Percentiles rank a stretch among this genome's conserved stretches.
phyloP scores from a whole-genome alignment of 2,888 invertebrate genomes.

The Eilema sororculum region DNA sequence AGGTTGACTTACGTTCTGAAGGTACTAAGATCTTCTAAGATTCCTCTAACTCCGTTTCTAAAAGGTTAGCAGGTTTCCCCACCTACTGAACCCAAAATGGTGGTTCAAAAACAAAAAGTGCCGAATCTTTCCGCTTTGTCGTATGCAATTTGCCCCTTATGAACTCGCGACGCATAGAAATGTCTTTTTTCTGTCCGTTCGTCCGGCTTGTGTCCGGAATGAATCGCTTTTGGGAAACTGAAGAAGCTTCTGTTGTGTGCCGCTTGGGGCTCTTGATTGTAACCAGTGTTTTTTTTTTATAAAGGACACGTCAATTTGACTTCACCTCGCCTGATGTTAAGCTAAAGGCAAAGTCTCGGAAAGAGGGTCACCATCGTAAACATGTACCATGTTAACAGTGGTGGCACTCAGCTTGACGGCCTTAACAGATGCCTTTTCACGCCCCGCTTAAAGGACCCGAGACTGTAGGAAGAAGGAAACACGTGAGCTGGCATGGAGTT shows the following conservation, averaged over 20 bases:
- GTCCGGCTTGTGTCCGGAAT: conserved; percentile 44
- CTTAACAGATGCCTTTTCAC: no score
- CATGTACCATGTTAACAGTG: no score
- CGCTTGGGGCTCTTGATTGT: conserved; percentile 45
- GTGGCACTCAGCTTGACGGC: no score
- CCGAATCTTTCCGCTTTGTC: conserved; percentile 65
- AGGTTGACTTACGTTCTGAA: no score
- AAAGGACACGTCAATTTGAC: no score
- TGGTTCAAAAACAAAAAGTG: conserved; percentile 60
- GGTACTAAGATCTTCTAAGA: no score
- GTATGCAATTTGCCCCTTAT: conserved; percentile 80
- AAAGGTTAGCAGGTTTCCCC: not conserved
- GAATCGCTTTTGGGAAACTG: conserved; percentile 61
- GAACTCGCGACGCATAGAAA: conserved; percentile 56
- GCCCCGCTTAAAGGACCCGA: no score
- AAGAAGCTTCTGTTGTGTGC: conserved; percentile 47
- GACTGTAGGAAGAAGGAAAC: no score
- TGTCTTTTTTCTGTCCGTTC: conserved; percentile 65
- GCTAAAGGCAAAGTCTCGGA: no score
- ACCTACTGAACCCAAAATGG: conserved; percentile 18
- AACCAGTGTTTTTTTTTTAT: not conserved
- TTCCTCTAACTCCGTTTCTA: not conserved
- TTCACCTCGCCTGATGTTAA: no score
- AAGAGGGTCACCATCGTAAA: no score
- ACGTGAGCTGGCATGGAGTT: no score